Evolutionary conservation across 2,888 invertebrate species (phyloP), one percentile per base, ranked within the genome.

Genomic region (Steinernema carpocapsae): DNA sequence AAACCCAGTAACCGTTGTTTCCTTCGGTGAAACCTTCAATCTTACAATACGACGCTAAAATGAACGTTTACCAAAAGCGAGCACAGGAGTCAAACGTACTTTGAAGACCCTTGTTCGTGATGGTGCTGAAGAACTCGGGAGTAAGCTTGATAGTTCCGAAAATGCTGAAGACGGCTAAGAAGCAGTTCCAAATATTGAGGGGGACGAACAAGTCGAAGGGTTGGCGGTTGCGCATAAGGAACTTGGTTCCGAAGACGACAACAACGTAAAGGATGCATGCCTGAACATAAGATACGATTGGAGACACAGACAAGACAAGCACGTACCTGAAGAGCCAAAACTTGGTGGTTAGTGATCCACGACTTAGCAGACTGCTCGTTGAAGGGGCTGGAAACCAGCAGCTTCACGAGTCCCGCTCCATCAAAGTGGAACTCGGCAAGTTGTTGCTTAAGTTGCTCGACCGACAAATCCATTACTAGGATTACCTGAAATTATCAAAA

Each of bases 181-280:
- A 78, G 32, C 86, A 83, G 79, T 89, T 89, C 89, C 89, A 89
- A 19, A 85, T 42, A 37, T 88, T 86, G n/a, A 90, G 80, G 1
- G 74, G 74, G 19, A 42, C 73, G 24, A 79, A 79, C 17, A 81
- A 71, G 26, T 72, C 87, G 81, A 86, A 89, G 6, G 86, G 80
- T 43, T 84, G 84, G 3, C 89, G 83, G 42, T 85, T 82, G 48
- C 85, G 82, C 89, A 89, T 89, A 76, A 86, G 86, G 32, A 82
- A 80, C 70, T 87, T 86, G 24, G 87, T 88, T 42, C 86, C 86
- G 79, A 89, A 89, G 7, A 89, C 78, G 22, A 80, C 77, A n/a
- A 83, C 17, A n/a, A 82, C 78, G 48, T 82, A 82, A 26, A 75
- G 29, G 59, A 71, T 51, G 71, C 71, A 37, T 24, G 52, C 59